Evolutionary conservation across 2,113 vertebrate genomes (phyloP).

Genomic region (Hypanus sabinus): DNA sequence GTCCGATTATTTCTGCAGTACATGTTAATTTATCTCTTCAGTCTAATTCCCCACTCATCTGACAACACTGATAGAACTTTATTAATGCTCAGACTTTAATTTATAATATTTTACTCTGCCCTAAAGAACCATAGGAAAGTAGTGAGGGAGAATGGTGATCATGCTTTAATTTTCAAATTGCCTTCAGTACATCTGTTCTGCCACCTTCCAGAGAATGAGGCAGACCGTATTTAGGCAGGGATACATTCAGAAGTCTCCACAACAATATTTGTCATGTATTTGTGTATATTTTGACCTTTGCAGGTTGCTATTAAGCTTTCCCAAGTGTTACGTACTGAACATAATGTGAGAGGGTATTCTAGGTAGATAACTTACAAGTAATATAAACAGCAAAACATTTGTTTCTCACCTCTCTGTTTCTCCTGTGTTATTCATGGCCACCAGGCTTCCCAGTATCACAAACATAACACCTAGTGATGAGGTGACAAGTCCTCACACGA

Average conservation of each 20-base stretch:
- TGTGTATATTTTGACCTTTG: too few relatives aligned
- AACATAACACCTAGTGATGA: too few relatives aligned
- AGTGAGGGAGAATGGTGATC: not conserved
- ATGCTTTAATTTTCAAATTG: not conserved
- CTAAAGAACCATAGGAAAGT: not conserved
- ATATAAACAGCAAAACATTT: too few relatives aligned
- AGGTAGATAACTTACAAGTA: too few relatives aligned
- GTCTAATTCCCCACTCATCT: not conserved
- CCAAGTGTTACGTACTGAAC: too few relatives aligned
- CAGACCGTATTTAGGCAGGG: not conserved
- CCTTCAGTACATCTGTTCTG: not conserved
- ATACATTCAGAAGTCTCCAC: not conserved
- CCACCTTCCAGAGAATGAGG: not conserved
- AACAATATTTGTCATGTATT: not conserved
- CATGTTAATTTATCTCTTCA: not conserved
- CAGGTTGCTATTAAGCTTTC: too few relatives aligned
- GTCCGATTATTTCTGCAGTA: not conserved
- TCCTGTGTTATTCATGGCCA: too few relatives aligned
- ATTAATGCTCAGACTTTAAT: not conserved
- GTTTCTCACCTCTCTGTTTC: too few relatives aligned
- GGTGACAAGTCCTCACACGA: too few relatives aligned
- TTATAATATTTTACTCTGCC: not conserved
- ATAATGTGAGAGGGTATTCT: too few relatives aligned
- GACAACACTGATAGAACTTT: not conserved
- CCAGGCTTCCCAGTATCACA: too few relatives aligned